phyloP scores from a whole-genome alignment of 2,888 invertebrate species.

The Stenotaenia linearis region DNA sequence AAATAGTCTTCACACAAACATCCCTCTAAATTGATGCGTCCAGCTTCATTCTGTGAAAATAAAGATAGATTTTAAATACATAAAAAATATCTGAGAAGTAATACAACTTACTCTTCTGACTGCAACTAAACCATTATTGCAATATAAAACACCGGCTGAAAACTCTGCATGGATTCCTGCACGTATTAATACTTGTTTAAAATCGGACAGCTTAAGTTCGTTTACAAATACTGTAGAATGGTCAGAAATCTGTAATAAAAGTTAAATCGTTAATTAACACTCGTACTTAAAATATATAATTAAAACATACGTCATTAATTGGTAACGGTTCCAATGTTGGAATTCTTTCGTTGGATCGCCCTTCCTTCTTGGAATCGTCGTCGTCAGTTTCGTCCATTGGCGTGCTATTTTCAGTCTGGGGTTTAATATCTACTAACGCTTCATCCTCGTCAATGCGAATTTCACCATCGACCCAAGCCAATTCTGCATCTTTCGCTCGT shows the following conservation, averaged over 20 bases:
- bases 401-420: neutral
- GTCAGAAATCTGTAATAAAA: constrained; percentile 52
- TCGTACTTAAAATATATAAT: neutral
- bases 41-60: constrained; percentile 73
- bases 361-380: constrained; percentile 40
- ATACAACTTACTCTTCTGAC: constrained; percentile 65
- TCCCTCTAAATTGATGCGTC: constrained; percentile 88
- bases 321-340: constrained; percentile 40
- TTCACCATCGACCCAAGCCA: constrained; percentile 91
- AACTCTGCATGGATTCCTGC: constrained; percentile 78
- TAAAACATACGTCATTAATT: constrained; percentile 31
- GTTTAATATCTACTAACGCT: constrained; percentile 34
- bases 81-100: neutral
- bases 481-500: constrained; percentile 76
- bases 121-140: constrained; percentile 84
- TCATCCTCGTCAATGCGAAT: constrained; percentile 50
- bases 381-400: constrained; percentile 40
- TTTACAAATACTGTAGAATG: constrained; percentile 88
- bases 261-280: neutral
- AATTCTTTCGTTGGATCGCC: constrained; percentile 36
- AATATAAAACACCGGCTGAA: constrained; percentile 85
- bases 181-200: constrained; percentile 71
- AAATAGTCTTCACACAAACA: constrained; percentile 91
- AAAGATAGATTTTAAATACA: constrained; percentile 29
- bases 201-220: constrained; percentile 84